Evolutionary conservation across 2,888 invertebrate genomes (phyloP).

Genomic region (Tridacna gigas): DNA sequence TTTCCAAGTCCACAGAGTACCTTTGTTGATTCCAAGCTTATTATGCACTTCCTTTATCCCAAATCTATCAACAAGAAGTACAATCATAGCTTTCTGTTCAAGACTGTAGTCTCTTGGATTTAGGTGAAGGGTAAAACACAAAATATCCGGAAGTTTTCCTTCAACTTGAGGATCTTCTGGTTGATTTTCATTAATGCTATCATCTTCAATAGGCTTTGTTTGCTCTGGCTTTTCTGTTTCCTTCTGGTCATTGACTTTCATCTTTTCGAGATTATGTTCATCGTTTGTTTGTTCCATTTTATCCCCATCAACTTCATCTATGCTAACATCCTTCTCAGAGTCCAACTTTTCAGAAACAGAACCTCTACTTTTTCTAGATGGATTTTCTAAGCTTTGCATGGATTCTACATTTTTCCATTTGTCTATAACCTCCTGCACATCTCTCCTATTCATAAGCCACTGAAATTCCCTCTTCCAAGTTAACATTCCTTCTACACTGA

Average conservation of each 20-base stretch:
- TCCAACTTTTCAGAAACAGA: neutral
- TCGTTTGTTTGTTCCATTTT: neutral
- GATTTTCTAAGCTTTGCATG: conserved; percentile 27
- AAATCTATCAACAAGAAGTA: conserved; percentile 51
- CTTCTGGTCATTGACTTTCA: neutral
- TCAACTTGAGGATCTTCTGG: neutral
- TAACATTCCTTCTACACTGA: conserved; percentile 12
- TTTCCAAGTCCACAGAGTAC: conserved; percentile 61
- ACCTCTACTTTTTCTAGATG: neutral
- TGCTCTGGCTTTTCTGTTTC: neutral
- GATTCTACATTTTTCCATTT: conserved; percentile 56
- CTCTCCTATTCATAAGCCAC: conserved; percentile 54
- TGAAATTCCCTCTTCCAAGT: conserved; percentile 48
- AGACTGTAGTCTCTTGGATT: conserved; percentile 52
- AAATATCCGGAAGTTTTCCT: conserved; percentile 41
- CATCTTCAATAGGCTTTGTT: neutral
- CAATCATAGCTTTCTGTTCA: conserved; percentile 61
- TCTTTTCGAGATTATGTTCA: neutral
- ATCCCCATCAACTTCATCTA: conserved; percentile 37
- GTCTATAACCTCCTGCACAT: conserved; percentile 43
- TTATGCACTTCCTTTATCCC: conserved; percentile 45
- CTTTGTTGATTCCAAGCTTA: conserved; percentile 56
- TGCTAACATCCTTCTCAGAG: neutral
- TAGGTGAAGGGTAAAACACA: conserved; percentile 37
- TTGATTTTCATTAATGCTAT: neutral